Base-by-base conservation (phyloP, 2,797 vertebrate species). In the Chloroceryle amazona region DNA sequence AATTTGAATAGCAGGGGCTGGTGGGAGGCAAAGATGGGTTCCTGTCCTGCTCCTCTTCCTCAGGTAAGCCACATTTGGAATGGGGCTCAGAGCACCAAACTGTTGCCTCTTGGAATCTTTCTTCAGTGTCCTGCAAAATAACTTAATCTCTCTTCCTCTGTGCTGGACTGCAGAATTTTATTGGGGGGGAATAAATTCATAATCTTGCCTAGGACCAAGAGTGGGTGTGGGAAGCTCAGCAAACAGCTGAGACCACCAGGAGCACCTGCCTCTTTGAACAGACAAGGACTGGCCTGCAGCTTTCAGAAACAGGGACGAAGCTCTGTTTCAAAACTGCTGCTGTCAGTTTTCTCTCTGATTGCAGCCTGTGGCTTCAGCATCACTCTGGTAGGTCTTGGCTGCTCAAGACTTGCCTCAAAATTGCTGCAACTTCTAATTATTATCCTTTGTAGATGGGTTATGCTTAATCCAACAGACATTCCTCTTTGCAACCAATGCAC, bases 1-100 rank as follows among this genome's bases (percentile, higher is more conserved):
- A 87, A 47, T 41, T 61, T 0, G 0, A 49, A 2, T 62, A 68
- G 68, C 2, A 70, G 13, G 29, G 12, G 15, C 33, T 76, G 4
- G 1, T 29, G 42, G 16, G 15, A 76, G 9, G 9, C 0, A 0
- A 33, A 33, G 15, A 0, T 1, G 33, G 9, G 3, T 76, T 82
- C n/a, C 52, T 0, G 0, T 41, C 29, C 21, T 60, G 11, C 23
- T 90, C 28, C 22, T 57, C 41, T 72, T 61, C 11, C 20, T 49
- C 2, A 0, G 13, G 18, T 52, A 46, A 82, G 7, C 14, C 13
- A 39, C 15, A 3, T 31, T 37, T 0, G 0, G 12, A 37, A 46
- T 70, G 37, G 29, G 33, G 39, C 19, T 44, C 28, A 42, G 26
- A 37, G 19, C 23, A 44, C 11, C 3, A 22, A 20, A 63, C 7